Base-by-base conservation (phyloP, 2,113 vertebrate genomes). In the Paralichthys olivaceus region DNA sequence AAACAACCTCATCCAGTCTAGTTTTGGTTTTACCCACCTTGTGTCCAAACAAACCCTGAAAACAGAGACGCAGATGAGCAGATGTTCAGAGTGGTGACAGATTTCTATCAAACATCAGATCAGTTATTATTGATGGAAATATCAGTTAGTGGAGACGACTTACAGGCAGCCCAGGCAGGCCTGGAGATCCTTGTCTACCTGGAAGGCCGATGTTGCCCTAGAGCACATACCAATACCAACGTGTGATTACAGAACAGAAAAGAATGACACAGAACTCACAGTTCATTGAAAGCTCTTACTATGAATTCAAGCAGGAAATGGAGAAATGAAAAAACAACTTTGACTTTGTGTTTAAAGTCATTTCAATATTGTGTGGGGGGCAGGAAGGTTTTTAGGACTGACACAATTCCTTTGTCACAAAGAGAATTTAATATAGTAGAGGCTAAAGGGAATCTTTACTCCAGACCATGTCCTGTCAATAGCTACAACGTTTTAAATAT, bases 11-110 rank as follows among this genome's bases (percentile, higher is more conserved):
- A 34, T 34, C 25, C 26, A 68, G 59, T 7, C 5, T 40, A 20
- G 12, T 56, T 56, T 26, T 56, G 23, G 2, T 23, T 23, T 26
- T 49, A 81, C 93, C 83, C 84, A 96, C 95, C 86, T 94, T 95
- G 71, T 84, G 87, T 91, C 95, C 95, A 0, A 92, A 90, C 49
- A 89, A 75, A 43, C 95, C 95, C 95, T 96, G 81, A 56, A 77
- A 47, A 86, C 63, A 75, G n/a, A 85, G 83, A 87, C 66, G 56
- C 7, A 43, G 26, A 81, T 20, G 0, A 56, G 13, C 19, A 72
- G 5, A 8, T 22, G 23, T 60, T 51, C n/a, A 12, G 3, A 34
- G 19, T 28, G 28, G 12, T 11, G 15, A n/a, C 20, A 37, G 19
- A 37, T 0, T 40, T n/a, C 12, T 34, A 8, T 17, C 51, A n/a